Evolutionary conservation across 2,888 invertebrate species (phyloP), one percentile per base, ranked within the genome.

Genomic region (Polylopha cassiicola): DNA sequence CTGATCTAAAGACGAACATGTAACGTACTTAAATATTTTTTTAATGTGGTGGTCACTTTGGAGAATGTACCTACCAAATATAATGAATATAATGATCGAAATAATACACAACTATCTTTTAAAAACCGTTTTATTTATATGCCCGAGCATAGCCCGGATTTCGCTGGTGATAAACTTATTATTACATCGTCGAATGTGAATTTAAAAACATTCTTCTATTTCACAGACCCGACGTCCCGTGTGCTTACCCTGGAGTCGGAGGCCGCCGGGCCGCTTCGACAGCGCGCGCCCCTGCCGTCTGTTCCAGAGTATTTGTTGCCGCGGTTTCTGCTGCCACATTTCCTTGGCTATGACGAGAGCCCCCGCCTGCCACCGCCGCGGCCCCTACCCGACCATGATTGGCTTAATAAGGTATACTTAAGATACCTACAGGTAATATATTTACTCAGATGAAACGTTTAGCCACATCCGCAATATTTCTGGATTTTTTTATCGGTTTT

Each of bases 351-450:
- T 14, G 61, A 59, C 6, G 65, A 61, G 7, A 53, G 43, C 7
- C 44, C 48, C 0, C 54, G 46, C 5, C 38, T 38, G 2, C 48
- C 48, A 0, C 48, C 37, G 0, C 46, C 43, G n/a, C 37, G 26
- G 9, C 27, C 22, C 22, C 17, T 44, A 10, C 41, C 54, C 0
- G 48, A 57, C 3, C 44, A 56, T 11, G 60, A 65, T 23, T 71
- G 70, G 73, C 51, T 74, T 2, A 63, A 57, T 33, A 65, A 64
- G 64, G 70, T 70, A 48, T 24, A 36, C 23, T 8, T 7, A 11
- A 10, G 7, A 14, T 26, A 18, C 5, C 22, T 21, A 5, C 9
- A 37, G 9, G 6, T 3, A 3, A 9, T 7, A 27, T 6, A 10
- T 10, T 10, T 2, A 10, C 23, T 9, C 8, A 8, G 23, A 2